These are phyloP conservation scores for Drosophila austrosaltans DNA, from an alignment of 2,888 invertebrate genomes.

Conservation along the genomic window DNA sequence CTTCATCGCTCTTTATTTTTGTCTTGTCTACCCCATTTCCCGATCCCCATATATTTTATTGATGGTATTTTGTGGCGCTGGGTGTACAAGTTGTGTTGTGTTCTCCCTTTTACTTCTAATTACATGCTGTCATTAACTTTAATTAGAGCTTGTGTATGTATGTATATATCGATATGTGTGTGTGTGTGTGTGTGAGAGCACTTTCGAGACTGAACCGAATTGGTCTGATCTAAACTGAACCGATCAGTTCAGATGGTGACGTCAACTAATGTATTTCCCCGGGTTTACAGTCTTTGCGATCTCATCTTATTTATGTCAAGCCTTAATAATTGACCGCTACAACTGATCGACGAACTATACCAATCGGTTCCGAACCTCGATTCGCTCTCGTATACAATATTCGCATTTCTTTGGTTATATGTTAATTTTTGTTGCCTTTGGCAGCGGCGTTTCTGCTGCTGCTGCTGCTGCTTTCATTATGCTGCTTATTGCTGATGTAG, in stretches of 20 bases:
- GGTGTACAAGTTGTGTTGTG: background rate
- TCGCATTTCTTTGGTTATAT: conserved; percentile 19
- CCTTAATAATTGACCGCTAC: conserved; percentile 17
- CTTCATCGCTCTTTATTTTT: background rate
- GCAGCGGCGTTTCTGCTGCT: conserved; percentile 3
- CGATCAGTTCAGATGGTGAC: conserved; percentile 1
- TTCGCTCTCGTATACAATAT: background rate
- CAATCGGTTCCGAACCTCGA: background rate
- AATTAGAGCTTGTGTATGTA: conserved; percentile 10
- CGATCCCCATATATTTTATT: background rate
- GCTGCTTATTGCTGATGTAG: conserved; percentile 45
- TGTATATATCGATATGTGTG: background rate
- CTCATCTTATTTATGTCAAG: background rate
- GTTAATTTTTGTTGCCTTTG: conserved; percentile 14
- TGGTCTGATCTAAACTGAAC: background rate
- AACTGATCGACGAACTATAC: background rate
- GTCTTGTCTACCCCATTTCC: background rate
- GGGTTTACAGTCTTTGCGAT: background rate
- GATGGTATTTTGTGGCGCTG: background rate
- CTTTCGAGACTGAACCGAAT: conserved; percentile 8
- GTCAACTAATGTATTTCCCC: conserved; percentile 2
- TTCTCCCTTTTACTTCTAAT: conserved; percentile 7
- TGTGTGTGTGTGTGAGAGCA: background rate
- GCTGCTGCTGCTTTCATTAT: conserved; percentile 16
- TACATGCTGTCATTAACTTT: conserved; percentile 17